Conservation (phyloP, 2,888 invertebrate genomes). For the Yponomeuta cagnagella region DNA sequence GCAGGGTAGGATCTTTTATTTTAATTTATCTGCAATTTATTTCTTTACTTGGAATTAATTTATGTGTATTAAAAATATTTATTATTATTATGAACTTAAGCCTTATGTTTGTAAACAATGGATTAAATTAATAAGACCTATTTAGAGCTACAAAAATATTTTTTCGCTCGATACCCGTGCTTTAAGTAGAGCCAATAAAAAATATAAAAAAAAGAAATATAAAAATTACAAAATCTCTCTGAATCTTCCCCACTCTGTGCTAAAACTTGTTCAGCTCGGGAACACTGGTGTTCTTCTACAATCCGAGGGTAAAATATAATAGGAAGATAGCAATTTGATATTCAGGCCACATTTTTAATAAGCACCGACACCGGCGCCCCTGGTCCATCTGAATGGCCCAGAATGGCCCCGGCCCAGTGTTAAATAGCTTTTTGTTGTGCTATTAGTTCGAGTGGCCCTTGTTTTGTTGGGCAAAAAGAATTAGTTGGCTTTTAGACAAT, state of each 20-base stretch:
- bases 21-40: too few species aligned
- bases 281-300: slow-evolving; percentile 35
- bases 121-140: too few species aligned
- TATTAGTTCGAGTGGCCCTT: slow-evolving; percentile 42
- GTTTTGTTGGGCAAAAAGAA: slow-evolving; percentile 17
- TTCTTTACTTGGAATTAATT: too few species aligned
- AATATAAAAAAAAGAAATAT: too few species aligned
- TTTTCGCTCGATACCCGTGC: too few species aligned
- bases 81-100: too few species aligned
- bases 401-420: slow-evolving; percentile 50
- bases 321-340: slow-evolving; percentile 75
- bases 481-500: background rate
- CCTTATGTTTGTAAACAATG: too few species aligned
- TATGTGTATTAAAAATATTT: too few species aligned
- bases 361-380: slow-evolving; percentile 39
- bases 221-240: slow-evolving; percentile 20
- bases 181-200: too few species aligned
- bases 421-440: slow-evolving; percentile 61
- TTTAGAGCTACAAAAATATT: too few species aligned
- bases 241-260: slow-evolving; percentile 32
- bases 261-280: slow-evolving; percentile 35
- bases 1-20: too few species aligned
- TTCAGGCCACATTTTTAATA: slow-evolving; percentile 77
- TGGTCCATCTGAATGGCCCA: slow-evolving; percentile 41
- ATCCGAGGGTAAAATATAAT: slow-evolving; percentile 53